These are phyloP conservation scores for Columba janthina DNA, from an alignment of 2,113 vertebrate species.

Conservation along the genomic window DNA sequence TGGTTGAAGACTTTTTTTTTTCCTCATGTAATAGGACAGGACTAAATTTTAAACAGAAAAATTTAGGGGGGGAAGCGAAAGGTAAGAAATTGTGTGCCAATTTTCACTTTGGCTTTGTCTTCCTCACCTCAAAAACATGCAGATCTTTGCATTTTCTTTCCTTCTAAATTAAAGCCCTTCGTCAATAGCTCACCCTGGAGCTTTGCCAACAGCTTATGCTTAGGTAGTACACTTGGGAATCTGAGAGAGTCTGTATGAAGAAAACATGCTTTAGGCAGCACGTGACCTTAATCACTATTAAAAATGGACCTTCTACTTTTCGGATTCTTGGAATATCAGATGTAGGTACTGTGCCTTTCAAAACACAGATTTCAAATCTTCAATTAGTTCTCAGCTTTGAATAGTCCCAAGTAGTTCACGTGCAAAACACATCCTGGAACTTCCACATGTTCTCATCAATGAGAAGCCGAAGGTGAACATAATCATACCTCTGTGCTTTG, in stretches of 20 bases:
- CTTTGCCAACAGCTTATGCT: background rate
- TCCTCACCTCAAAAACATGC: background rate
- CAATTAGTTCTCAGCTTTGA: background rate
- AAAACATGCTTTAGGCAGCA: background rate
- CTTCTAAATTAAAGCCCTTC: background rate
- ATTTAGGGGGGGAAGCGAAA: background rate
- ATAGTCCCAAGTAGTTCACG: background rate
- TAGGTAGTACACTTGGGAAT: background rate
- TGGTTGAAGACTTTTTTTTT: background rate
- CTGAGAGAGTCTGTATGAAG: background rate
- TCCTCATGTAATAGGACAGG: accelerated
- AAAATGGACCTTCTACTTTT: background rate
- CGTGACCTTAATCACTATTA: background rate
- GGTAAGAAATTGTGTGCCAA: background rate
- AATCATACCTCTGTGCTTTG: background rate
- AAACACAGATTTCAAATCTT: background rate
- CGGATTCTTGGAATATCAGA: background rate
- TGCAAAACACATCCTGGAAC: background rate
- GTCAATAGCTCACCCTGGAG: background rate
- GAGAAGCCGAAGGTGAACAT: background rate
- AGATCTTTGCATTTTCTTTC: background rate
- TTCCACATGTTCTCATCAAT: accelerated
- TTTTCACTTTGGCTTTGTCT: background rate
- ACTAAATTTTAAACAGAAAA: background rate
- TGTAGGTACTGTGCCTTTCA: background rate